A percentile compares a stretch with the other conserved stretches of the same genome.
Evolutionary conservation across 2,113 vertebrate genomes (phyloP).

Genomic region (Polypterus bichir): DNA sequence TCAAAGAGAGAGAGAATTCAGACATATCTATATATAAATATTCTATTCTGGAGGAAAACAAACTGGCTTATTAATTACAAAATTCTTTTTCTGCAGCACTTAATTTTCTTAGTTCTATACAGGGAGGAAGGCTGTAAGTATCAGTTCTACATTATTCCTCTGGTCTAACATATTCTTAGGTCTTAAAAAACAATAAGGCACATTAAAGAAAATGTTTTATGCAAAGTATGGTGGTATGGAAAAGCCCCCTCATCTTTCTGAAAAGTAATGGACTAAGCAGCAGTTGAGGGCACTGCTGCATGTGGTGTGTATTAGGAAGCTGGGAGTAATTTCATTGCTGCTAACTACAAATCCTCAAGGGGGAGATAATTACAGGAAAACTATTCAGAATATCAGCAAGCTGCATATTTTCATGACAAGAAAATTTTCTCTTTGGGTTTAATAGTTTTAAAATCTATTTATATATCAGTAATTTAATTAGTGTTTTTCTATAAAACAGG

Average conservation of each 20-base stretch:
- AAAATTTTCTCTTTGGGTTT: constrained; percentile 63
- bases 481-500: constrained; percentile 33
- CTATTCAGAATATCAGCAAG: constrained; percentile 92
- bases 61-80: too few species aligned
- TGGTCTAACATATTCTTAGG: too few species aligned
- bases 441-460: constrained; percentile 53
- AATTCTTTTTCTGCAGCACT: too few species aligned
- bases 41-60: too few species aligned
- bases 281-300: constrained; percentile 57
- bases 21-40: too few species aligned
- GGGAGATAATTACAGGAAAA: constrained; percentile 99
- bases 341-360: constrained; percentile 96
- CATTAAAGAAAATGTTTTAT: too few species aligned
- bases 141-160: too few species aligned
- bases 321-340: constrained; percentile 97
- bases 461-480: constrained; percentile 29
- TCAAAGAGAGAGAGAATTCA: too few species aligned
- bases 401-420: constrained; percentile 89
- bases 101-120: too few species aligned
- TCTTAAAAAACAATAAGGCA: too few species aligned
- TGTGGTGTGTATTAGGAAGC: constrained; percentile 94
- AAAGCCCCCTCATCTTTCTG: constrained; percentile 28
- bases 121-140: too few species aligned
- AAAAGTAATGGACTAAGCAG: constrained; percentile 29
- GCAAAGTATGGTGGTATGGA: background rate